Base-by-base conservation (phyloP, 2,888 invertebrate genomes). In the Himalopsyche anomala region DNA sequence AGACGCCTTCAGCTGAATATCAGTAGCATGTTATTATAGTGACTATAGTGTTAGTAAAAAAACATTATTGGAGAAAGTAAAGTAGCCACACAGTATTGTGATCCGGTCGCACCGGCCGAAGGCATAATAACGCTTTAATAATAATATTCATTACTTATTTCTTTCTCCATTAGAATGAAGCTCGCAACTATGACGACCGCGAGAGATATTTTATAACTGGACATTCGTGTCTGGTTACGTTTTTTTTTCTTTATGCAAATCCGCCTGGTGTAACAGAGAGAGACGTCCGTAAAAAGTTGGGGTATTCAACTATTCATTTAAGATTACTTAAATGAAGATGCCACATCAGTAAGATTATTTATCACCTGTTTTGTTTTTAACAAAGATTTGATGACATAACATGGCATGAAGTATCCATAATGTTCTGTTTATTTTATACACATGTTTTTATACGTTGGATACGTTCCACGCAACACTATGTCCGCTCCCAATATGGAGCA, bases 201-300 rank as follows among this genome's bases (percentile, higher is more conserved):
- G 62, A 19, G 62, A 62, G 38, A 54, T 83, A 56, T 83, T 54
- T 83, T 83, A 83, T 83, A 83, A 83, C 83, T 62, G 51, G 83
- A 83, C 62, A 83, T 62, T 83, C 56, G 83, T 56, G 83, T 40
- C 62, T 83, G 56, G 83, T 83, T 83, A 83, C 83, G 83, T 83
- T 83, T 83, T 83, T 51, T 62, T 62, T 19, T 19, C 62, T 85
- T 85, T 85, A 85, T 85, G 85, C 82, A 85, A 85, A 85, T 85
- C 81, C 81, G 62, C 81, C 81, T 62, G 62, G 62, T 62, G 62
- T 62, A 62, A 62, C 62, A 62, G 62, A 62, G 62, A 62, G 62
- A 62, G 62, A 19, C 28, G 62, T 62, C 62, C 62, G 62, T 62
- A 28, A 19, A 62, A 62, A 19, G 62, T 62, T 19, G 62, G 62